Evolutionary conservation across 2,888 invertebrate genomes (phyloP).

Genomic region (Holacanthella duospinosa): DNA sequence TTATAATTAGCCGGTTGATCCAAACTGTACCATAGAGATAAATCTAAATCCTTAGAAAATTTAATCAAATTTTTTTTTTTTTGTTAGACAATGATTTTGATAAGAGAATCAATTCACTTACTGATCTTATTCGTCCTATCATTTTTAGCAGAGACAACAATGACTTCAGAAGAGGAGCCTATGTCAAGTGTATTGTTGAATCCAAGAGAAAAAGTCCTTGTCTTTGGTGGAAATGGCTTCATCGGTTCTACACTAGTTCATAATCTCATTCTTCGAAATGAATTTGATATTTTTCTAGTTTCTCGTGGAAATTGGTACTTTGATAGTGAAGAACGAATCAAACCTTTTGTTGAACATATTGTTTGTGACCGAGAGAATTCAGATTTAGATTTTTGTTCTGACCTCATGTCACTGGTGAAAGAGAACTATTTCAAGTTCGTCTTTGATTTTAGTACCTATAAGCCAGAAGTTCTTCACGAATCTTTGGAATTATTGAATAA

Average conservation of each 20-base stretch:
- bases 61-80: too few species aligned
- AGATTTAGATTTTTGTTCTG: conserved; percentile 39
- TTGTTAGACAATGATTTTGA: too few species aligned
- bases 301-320: conserved; percentile 45
- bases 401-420: conserved; percentile 35
- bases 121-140: too few species aligned
- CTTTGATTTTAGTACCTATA: conserved; percentile 45
- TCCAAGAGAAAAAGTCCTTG: too few species aligned
- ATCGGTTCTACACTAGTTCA: conserved; percentile 43
- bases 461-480: conserved; percentile 40
- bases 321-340: conserved; percentile 40
- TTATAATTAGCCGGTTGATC: too few species aligned
- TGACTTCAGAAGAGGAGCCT: too few species aligned
- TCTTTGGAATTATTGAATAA: conserved; percentile 39
- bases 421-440: conserved; percentile 41
- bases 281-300: conserved; percentile 40
- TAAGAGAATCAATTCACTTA: too few species aligned
- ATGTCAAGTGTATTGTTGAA: too few species aligned
- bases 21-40: too few species aligned
- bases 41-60: too few species aligned
- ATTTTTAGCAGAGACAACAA: too few species aligned
- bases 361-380: conserved; percentile 41
- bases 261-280: conserved; percentile 39
- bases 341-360: conserved; percentile 38
- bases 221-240: conserved; percentile 46